Evolutionary conservation across 1,140 invertebrate species (phyloP), one percentile per base, ranked within the genome.

Genomic region (Papilio polyxenes): DNA sequence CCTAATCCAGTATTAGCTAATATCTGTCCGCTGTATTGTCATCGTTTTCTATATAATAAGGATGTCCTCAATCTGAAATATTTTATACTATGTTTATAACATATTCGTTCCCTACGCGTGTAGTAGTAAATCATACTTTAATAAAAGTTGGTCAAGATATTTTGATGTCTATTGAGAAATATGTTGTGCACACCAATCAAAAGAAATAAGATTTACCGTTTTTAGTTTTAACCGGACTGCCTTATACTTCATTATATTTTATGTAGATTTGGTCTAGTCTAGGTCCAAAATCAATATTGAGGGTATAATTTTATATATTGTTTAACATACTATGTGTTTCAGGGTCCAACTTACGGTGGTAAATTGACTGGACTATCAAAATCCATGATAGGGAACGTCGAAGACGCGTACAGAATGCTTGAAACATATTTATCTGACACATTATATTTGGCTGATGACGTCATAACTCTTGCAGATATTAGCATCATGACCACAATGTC

Each of bases 391-490:
- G 83, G 75, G 49, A 91, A 92, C 49, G 88, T 91, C 53, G 87
- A 89, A 9, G 87, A 89, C 75, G 90, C 87, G 0, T 94, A 94
- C 77, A 82, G 75, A 31, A 91, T 86, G 23, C 81, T 93, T 2
- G 91, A 94, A 78, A 83, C 75, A 2, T 93, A 94, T 81, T 83
- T 94, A 44, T 83, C 84, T 0, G 82, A 90, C 3, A 87, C 82
- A 0, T 23, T 83, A n/a, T 95, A 92, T 83, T 79, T 95, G 15
- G 91, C 93, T 0, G 95, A 93, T 48, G 81, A 94, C 4, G 80
- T 91, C 5, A 85, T 95, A 31, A 95, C 95, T 2, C 89, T 95
- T n/a, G 92, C 93, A 7, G 91, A 87, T 75, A 87, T 87, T 20
- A 89, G 86, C 81, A 83, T 89, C 15, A 83, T 86, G 15, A 85